Evolutionary conservation across 2,113 vertebrate species (phyloP).

Genomic region (Sander lucioperca): DNA sequence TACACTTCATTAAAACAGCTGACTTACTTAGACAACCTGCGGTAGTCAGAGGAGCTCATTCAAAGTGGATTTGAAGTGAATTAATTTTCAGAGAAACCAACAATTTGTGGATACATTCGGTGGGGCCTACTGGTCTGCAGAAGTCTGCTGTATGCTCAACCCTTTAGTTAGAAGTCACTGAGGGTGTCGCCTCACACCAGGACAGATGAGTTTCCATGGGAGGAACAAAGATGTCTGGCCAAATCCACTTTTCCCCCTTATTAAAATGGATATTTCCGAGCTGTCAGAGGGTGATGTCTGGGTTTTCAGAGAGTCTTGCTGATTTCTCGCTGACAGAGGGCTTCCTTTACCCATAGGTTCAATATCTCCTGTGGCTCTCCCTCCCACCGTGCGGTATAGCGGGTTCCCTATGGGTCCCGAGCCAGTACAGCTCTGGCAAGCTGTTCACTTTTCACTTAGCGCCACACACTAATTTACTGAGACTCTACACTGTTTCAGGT

Average conservation of each 20-base stretch:
- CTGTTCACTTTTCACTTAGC: slow-evolving; percentile 78
- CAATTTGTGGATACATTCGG: slow-evolving; percentile 53
- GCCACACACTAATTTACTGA: slow-evolving; percentile 83
- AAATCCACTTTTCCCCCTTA: slow-evolving; percentile 84
- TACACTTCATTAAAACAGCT: background rate
- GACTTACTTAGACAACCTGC: slow-evolving; percentile 5
- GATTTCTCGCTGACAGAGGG: slow-evolving; percentile 77
- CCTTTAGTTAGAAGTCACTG: slow-evolving; percentile 69
- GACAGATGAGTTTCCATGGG: slow-evolving; percentile 84
- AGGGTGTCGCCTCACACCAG: slow-evolving; percentile 81
- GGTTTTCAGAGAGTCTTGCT: slow-evolving; percentile 69
- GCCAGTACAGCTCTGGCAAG: slow-evolving; percentile 72
- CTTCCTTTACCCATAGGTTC: slow-evolving; percentile 75
- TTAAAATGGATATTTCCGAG: slow-evolving; percentile 86
- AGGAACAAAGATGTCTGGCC: slow-evolving; percentile 83
- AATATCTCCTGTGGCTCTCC: slow-evolving; percentile 62
- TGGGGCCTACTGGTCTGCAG: slow-evolving; percentile 57
- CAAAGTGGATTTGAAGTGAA: slow-evolving; percentile 42
- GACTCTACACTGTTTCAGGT: slow-evolving; percentile 80
- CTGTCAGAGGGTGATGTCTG: slow-evolving; percentile 85
- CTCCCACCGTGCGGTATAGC: slow-evolving; percentile 61
- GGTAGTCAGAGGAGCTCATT: slow-evolving; percentile 15
- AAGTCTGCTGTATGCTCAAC: slow-evolving; percentile 43
- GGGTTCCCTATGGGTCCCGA: slow-evolving; percentile 67
- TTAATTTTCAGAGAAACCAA: slow-evolving; percentile 52